phyloP scores from a whole-genome alignment of 2,797 vertebrate genomes.

The Sebastolobus altivelis region DNA sequence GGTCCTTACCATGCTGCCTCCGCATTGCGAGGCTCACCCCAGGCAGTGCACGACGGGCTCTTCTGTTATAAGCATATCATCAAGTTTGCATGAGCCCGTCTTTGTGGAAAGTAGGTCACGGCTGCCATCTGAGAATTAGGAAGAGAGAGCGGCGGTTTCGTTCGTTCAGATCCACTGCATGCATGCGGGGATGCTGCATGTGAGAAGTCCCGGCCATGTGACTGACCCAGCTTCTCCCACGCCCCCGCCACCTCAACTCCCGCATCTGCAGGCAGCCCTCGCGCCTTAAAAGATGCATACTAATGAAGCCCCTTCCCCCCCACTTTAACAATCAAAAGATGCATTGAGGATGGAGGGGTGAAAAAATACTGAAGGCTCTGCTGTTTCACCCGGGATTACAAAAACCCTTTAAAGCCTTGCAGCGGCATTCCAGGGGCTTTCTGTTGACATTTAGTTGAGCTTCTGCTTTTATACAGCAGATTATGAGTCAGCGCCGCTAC shows the following conservation, averaged over 20 bases:
- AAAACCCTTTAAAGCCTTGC: conserved; percentile 58
- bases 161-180: conserved; percentile 68
- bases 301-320: conserved; percentile 74
- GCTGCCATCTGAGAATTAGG: conserved; percentile 83
- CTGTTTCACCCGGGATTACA: conserved; percentile 73
- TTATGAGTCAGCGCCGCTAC: conserved; percentile 56
- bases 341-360: conserved; percentile 79
- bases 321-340: conserved; percentile 83
- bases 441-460: conserved; percentile 69
- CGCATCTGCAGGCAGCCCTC: conserved; percentile 69
- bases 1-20: conserved; percentile 43
- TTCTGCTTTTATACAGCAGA: conserved; percentile 60
- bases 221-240: conserved; percentile 77
- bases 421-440: conserved; percentile 48
- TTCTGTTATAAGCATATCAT: conserved; percentile 79
- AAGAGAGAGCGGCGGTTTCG: conserved; percentile 64
- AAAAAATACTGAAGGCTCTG: conserved; percentile 68
- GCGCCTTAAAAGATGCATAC: conserved; percentile 80
- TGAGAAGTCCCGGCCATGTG: conserved; percentile 70
- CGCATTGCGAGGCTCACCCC: conserved; percentile 64
- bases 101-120: conserved; percentile 85
- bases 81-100: conserved; percentile 85
- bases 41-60: conserved; percentile 57
- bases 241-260: conserved; percentile 51
- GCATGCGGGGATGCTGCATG: conserved; percentile 50